A percentile compares a stretch with the other conserved stretches of the same genome.
Evolutionary conservation across 2,797 vertebrate species (phyloP).

Genomic region (Atherinosoma microstoma): DNA sequence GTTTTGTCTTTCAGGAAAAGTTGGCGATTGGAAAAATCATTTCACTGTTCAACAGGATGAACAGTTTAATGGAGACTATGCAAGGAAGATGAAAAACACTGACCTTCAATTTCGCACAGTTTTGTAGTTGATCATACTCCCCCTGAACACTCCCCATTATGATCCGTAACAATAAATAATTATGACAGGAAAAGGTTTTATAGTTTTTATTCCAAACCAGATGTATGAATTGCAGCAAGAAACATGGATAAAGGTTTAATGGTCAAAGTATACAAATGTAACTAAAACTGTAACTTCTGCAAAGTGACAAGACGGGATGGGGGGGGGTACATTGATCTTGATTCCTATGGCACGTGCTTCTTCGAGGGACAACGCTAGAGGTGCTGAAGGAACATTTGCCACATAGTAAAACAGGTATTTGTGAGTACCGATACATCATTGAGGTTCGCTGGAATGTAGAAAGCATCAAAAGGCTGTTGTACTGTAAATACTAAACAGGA

Average conservation of each 20-base stretch:
- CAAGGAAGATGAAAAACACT: conserved; percentile 52
- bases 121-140: conserved; percentile 3
- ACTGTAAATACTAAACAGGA: conserved; percentile 61
- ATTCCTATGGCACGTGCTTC: conserved; percentile 67
- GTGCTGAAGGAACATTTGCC: conserved; percentile 26
- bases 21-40: conserved; percentile 70
- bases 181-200: conserved; percentile 14
- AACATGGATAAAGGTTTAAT: conserved; percentile 66
- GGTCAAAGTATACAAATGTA: conserved; percentile 58
- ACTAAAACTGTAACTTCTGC: conserved; percentile 61
- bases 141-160: neutral
- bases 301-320: conserved; percentile 34
- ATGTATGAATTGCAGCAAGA: conserved; percentile 73
- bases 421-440: conserved; percentile 35
- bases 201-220: conserved; percentile 80
- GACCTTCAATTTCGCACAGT: conserved; percentile 31
- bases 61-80: conserved; percentile 61
- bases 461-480: conserved; percentile 62
- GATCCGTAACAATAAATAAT: neutral
- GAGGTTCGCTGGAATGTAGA: conserved; percentile 70
- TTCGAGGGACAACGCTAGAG: conserved; percentile 40
- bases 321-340: conserved; percentile 25
- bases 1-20: conserved; percentile 57
- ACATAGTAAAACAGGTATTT: conserved; percentile 44
- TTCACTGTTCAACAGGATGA: conserved; percentile 46